Conservation (phyloP, 2,888 invertebrate species). For the Priocnemis perturbator region DNA sequence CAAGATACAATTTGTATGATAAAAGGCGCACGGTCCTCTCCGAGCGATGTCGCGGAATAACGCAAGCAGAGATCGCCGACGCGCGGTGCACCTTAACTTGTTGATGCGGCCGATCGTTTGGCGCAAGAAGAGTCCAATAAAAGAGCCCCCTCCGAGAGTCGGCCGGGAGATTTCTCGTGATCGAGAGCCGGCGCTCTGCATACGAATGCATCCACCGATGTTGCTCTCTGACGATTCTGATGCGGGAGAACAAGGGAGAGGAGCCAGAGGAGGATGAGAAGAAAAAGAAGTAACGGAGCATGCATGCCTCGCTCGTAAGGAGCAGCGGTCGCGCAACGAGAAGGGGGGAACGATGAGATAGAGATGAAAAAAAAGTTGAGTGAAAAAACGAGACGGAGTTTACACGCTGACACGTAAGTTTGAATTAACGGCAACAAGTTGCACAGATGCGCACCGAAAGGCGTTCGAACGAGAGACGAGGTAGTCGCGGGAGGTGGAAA, state of each 20-base stretch:
- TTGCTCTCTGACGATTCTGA: no score
- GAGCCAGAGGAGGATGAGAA: no score
- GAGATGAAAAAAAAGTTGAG: conserved; percentile 20
- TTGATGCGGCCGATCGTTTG: conserved; percentile 41
- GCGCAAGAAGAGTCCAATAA: conserved; percentile 20
- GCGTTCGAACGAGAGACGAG: conserved; percentile 9
- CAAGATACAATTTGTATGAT: no score
- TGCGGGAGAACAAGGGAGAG: no score
- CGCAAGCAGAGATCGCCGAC: no score
- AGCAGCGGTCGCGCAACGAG: no score
- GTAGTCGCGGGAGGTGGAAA: conserved; percentile 28
- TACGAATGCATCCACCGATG: conserved; percentile 6
- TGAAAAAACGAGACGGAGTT: conserved; percentile 30
- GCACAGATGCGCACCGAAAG: conserved; percentile 36
- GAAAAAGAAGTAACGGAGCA: no score
- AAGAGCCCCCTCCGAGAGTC: conserved; percentile 11
- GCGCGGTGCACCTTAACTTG: conserved; percentile 15
- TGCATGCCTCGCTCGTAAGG: no score
- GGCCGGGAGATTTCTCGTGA: background rate
- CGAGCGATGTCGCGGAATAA: no score
- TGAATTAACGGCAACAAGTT: conserved; percentile 62
- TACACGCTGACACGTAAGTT: conserved; percentile 61
- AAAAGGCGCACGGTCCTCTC: no score
- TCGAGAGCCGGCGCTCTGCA: conserved; percentile 2
- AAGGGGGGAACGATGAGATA: background rate